Conservation (phyloP, 2,113 vertebrate species). For the Centrocercus urophasianus region DNA sequence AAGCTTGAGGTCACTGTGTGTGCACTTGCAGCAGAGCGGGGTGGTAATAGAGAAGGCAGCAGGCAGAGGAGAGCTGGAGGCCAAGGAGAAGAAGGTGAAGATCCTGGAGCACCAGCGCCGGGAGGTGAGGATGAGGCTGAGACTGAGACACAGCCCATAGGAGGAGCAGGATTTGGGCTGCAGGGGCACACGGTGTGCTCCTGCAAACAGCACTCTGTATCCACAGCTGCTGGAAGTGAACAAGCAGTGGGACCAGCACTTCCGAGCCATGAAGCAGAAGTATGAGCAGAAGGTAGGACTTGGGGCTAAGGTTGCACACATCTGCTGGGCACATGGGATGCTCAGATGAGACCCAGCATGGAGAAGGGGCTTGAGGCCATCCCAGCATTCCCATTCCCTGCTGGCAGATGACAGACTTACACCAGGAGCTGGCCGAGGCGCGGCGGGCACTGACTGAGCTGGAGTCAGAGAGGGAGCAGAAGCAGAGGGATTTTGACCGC, state of each 20-base stretch:
- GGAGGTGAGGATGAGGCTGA: conserved; percentile 83
- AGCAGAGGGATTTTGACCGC: conserved; percentile 95
- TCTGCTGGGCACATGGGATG: background rate
- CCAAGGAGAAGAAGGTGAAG: conserved; percentile 92
- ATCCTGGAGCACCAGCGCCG: conserved; percentile 95
- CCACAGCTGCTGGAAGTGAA: conserved; percentile 95
- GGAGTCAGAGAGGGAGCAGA: conserved; percentile 91
- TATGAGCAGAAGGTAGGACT: conserved; percentile 95
- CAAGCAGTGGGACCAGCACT: conserved; percentile 99
- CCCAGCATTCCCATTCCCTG: background rate
- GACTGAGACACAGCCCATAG: background rate
- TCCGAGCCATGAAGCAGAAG: conserved; percentile 96
- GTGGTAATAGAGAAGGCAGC: conserved; percentile 48
- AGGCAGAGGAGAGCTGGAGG: conserved; percentile 66
- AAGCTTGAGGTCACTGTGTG: conserved; percentile 39
- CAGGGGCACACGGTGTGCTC: background rate
- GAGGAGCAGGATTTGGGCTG: background rate
- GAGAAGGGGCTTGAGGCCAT: background rate
- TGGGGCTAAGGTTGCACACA: rapidly evolving
- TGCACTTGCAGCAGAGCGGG: conserved; percentile 66
- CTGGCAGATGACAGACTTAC: conserved; percentile 89
- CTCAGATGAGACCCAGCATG: rapidly evolving
- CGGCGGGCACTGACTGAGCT: conserved; percentile 88
- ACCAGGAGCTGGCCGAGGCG: conserved; percentile 89
- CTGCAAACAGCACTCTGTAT: conserved; percentile 22